Evolutionary conservation across 2,888 invertebrate genomes (phyloP), one percentile per base, ranked within the genome.

Genomic region (Sipha maydis): DNA sequence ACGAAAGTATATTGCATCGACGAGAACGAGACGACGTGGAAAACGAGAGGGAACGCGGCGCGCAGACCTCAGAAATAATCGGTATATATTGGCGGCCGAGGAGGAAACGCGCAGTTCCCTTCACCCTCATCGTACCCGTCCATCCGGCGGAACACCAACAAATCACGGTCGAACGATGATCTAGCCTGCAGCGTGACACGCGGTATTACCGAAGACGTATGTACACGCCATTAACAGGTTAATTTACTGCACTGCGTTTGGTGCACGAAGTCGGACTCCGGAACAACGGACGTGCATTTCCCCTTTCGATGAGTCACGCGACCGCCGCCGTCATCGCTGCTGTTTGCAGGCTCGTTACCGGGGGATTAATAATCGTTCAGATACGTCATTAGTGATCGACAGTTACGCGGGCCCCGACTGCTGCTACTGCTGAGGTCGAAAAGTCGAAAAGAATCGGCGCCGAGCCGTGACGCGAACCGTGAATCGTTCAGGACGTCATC

Each of bases 321-420:
- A 17, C 75, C n/a, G 48, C 48, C 54, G n/a, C n/a, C n/a, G n/a
- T n/a, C 54, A 14, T 14, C 34, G 34, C 38, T 61, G 85, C 48
- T 69, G 85, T 85, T 85, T 78, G 85, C 85, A 61, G 78, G 78
- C 85, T 85, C 78, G 85, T 85, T 85, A 86, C 73, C 56, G 38
- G 71, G n/a, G 86, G 79, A 86, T 79, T 79, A 86, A 73, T 79
- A 80, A 86, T 86, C 86, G 86, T 73, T 86, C 71, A 34, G 25
- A 48, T 54, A 73, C 73, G 73, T 86, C 69, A 56, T 79, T 86
- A 80, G 80, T 73, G 80, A 71, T 48, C 48, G 84, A 48, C 69
- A 25, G 25, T 1, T 4, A 41, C 41, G 7, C 14, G 48, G 48
- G 48, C 14, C n/a, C n/a, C n/a, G n/a, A n/a, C n/a, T 1, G 48